Evolutionary conservation across 2,797 vertebrate genomes (phyloP), one percentile per base, ranked within the genome.

Genomic region (Centropyge bicolor): DNA sequence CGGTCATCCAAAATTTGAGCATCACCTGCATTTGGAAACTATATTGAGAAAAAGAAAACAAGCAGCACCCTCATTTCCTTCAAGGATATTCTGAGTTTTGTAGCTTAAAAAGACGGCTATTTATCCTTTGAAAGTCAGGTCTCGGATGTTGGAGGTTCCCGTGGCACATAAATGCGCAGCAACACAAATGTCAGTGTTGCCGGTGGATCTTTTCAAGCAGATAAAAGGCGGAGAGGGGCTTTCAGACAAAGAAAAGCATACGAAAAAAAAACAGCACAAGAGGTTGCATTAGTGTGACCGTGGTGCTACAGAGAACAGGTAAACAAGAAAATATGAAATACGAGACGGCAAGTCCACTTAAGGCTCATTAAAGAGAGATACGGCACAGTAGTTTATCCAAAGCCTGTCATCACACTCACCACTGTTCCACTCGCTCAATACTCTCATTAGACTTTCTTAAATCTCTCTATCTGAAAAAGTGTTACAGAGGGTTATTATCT

Each of bases 191-290:
- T 56, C 27, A 36, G 22, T 38, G 14, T 36, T 19, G 43, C 38
- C 17, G 31, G 27, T 36, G 24, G 57, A 52, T 17, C 1, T 68
- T 76, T 61, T 27, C 35, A 52, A 63, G 35, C 27, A 62, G 24
- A 84, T 74, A 8, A 87, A 78, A 81, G 20, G 27, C 38, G 80
- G 56, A 10, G 22, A 1, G 4, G 2, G 6, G 38, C 57, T 64
- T 70, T 48, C 24, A 75, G 63, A 56, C 31, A 41, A n/a, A 49
- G 17, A 78, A 27, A 19, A 46, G 14, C 27, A 41, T 7, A 43
- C 13, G 35, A 8, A 22, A 48, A 63, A 64, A 22, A 48, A 66
- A 64, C 52, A 71, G 46, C 24, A 71, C 51, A 66, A 61, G 52
- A 60, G 3, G 24, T 52, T 57, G 62, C 12, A 5, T 57, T 43